Evolutionary conservation across 2,113 vertebrate species (phyloP).

Genomic region (Chloropsis hardwickii): DNA sequence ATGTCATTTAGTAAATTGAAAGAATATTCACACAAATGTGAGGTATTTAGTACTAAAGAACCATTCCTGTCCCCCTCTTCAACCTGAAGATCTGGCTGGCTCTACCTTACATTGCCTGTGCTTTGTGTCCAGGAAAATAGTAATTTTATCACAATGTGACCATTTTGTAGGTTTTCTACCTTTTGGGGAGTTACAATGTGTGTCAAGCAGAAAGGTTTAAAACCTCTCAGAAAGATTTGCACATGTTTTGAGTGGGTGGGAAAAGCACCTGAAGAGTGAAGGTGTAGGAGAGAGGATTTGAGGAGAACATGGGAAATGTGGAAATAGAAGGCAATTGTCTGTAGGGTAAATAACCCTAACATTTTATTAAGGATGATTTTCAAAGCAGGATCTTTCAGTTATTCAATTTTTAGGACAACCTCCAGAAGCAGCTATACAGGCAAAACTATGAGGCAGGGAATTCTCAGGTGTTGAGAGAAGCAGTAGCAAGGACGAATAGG

Average conservation of each 20-base stretch:
- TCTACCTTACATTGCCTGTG: background rate
- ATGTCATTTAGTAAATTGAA: background rate
- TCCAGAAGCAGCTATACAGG: background rate
- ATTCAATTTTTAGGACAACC: background rate
- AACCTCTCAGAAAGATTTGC: background rate
- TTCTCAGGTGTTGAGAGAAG: background rate
- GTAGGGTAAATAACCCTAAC: background rate
- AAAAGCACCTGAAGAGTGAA: background rate
- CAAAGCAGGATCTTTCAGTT: background rate
- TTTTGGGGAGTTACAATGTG: background rate
- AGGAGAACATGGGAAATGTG: accelerated
- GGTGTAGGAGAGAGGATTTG: background rate
- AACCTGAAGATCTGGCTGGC: background rate
- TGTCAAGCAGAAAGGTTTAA: background rate
- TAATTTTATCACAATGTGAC: background rate
- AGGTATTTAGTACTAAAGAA: background rate
- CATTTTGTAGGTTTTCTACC: background rate
- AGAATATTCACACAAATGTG: background rate
- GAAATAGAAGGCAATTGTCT: background rate
- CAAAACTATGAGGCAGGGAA: background rate
- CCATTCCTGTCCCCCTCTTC: background rate
- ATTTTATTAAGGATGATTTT: background rate
- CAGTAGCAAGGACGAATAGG: background rate
- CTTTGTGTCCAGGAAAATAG: background rate
- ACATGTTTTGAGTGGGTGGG: background rate